These are phyloP conservation scores for Chionodraco myersi DNA, from an alignment of 2,113 vertebrate species.

Conservation along the genomic window DNA sequence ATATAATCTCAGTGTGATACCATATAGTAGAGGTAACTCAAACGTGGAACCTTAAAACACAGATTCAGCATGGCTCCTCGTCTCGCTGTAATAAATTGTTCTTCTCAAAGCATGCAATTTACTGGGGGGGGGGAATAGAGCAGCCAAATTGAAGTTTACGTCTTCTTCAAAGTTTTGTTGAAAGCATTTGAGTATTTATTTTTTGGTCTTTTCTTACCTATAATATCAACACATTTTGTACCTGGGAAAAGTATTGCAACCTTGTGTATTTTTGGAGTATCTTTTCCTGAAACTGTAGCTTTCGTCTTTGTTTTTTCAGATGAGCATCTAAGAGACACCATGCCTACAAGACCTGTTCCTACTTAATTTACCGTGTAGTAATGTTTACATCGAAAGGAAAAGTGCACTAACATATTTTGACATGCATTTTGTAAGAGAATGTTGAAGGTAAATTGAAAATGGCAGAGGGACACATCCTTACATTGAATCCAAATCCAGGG, in stretches of 20 bases:
- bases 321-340: slow-evolving; percentile 25
- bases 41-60: background rate
- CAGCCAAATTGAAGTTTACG: background rate
- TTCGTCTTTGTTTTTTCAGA: slow-evolving; percentile 21
- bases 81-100: background rate
- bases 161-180: slow-evolving; percentile 22
- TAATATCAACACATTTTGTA: slow-evolving; percentile 16
- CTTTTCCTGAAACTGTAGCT: slow-evolving; percentile 30
- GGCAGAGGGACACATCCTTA: slow-evolving; percentile 26
- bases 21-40: background rate
- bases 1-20: background rate
- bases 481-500: slow-evolving; percentile 65
- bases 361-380: slow-evolving; percentile 55
- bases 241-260: slow-evolving; percentile 15
- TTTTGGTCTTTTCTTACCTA: background rate
- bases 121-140: background rate
- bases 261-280: slow-evolving; percentile 6
- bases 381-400: slow-evolving; percentile 76
- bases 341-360: slow-evolving; percentile 24
- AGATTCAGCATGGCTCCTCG: background rate
- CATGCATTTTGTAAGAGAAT: slow-evolving; percentile 52
- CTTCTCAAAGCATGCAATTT: slow-evolving; percentile 27
- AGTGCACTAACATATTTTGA: slow-evolving; percentile 70
- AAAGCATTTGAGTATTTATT: slow-evolving; percentile 15
- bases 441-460: slow-evolving; percentile 31